Base-by-base conservation (phyloP, 2,888 invertebrate species). In the Timandra comae region DNA sequence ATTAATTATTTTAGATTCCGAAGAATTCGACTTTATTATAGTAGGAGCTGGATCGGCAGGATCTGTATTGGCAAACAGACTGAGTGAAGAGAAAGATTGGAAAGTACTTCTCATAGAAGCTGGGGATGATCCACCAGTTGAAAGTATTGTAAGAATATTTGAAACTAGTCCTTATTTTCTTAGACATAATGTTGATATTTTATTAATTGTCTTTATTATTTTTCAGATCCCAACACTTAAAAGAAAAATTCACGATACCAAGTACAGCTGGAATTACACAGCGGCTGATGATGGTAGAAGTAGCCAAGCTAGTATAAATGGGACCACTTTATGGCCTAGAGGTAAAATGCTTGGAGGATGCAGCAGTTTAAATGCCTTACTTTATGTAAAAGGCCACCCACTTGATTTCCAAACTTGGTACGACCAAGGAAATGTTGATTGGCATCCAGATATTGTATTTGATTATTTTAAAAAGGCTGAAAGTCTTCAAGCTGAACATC, bases 331-430 rank as follows among this genome's bases (percentile, higher is more conserved):
- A 7, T 9, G 9, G 11, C 6, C 11, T 10, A 4, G 24, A 24
- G 92, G 91, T 0, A 91, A 89, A 61, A 77, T 88, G 63, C 63
- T 90, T 30, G 90, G 90, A 9, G 90, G 90, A 0, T 70, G 79
- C 0, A 87, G 88, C 11, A 74, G 74, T 3, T 55, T 89, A 1
- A 90, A 90, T 56, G 86, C 68, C 9, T 88, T 89, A 81, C 57
- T 89, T 22, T 89, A 88, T 44, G 59, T 88, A 1, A 81, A 82
- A 27, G 90, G 89, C 1, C 80, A 68, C 39, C 53, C 57, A 0
- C 39, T 59, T 1, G 88, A 89, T 49, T 90, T 78, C 43, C 65
- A 87, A 36, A 55, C 56, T 12, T 90, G 90, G 90, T 74, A 72
- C 7, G 52, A 67, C 0, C 56, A 63, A 7, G 89, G 89, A 2